Percentiles rank a stretch among this genome's conserved stretches.
Conservation (phyloP, 2,113 vertebrate species). For the Hippoglossus stenolepis region DNA sequence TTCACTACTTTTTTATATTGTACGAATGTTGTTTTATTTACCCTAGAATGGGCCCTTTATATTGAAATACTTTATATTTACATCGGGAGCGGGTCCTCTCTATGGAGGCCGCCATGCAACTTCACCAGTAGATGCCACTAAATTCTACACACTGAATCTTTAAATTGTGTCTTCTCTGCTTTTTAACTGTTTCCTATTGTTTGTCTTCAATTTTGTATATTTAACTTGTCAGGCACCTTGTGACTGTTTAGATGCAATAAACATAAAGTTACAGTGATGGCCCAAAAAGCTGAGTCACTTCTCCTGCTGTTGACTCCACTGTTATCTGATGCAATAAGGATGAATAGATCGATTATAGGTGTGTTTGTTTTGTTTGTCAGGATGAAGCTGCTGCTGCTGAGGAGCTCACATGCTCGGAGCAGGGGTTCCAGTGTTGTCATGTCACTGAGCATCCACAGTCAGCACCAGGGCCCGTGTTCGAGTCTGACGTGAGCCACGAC, state of each 20-base stretch:
- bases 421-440: background rate
- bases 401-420: background rate
- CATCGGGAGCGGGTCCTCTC: too few species aligned
- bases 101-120: too few species aligned
- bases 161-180: too few species aligned
- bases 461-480: conserved; percentile 8
- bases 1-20: too few species aligned
- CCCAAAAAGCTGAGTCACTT: conserved; percentile 76
- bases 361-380: background rate
- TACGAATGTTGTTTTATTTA: too few species aligned
- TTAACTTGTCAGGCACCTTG: background rate
- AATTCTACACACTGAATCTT: too few species aligned
- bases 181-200: too few species aligned
- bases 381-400: background rate
- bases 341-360: background rate
- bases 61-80: too few species aligned
- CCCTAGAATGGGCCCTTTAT: too few species aligned
- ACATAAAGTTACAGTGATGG: conserved; percentile 4
- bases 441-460: background rate
- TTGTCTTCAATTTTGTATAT: too few species aligned
- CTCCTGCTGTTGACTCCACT: conserved; percentile 34
- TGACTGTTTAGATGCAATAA: background rate
- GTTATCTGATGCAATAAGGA: background rate
- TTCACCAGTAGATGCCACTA: too few species aligned
- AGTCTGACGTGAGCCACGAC: conserved; percentile 32